Conservation (phyloP, 2,113 vertebrate species). For the Plotosus lineatus region DNA sequence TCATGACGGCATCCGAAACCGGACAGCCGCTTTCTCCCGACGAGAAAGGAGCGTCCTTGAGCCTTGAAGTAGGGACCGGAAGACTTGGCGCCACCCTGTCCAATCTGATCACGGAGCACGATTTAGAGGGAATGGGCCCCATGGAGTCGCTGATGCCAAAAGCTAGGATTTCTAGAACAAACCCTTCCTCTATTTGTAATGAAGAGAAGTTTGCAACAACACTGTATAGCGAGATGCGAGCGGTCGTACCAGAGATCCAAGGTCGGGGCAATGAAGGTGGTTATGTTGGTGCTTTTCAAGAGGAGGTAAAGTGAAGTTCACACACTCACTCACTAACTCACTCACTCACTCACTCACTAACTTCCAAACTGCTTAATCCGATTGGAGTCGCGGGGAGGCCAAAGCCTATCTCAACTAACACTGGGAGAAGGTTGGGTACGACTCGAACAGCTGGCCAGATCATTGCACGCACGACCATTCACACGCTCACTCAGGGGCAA, state of each 20-base stretch:
- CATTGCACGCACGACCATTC: too few species aligned
- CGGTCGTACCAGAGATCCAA: conserved; percentile 46
- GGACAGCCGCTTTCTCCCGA: conserved; percentile 56
- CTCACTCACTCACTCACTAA: too few species aligned
- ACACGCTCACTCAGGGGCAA: too few species aligned
- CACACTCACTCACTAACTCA: too few species aligned
- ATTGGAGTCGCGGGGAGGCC: too few species aligned
- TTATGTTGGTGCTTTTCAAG: conserved; percentile 48
- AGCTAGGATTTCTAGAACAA: conserved; percentile 41
- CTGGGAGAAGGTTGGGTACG: too few species aligned
- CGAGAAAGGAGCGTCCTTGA: conserved; percentile 12
- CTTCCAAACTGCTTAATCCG: too few species aligned
- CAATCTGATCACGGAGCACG: conserved; percentile 53
- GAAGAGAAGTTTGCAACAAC: conserved; percentile 50
- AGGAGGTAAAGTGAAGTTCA: conserved; percentile 50
- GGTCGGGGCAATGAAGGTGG: neutral
- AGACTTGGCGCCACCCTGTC: conserved; percentile 45
- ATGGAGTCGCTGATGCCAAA: conserved; percentile 40
- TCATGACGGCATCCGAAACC: conserved; percentile 43
- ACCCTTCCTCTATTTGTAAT: neutral
- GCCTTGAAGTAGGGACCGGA: conserved; percentile 21
- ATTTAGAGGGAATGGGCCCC: conserved; percentile 39
- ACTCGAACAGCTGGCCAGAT: too few species aligned
- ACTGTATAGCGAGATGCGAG: conserved; percentile 57
- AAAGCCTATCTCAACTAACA: too few species aligned